Evolutionary conservation across 2,113 vertebrate species (phyloP), one percentile per base, ranked within the genome.

Genomic region (Alexandromys fortis): DNA sequence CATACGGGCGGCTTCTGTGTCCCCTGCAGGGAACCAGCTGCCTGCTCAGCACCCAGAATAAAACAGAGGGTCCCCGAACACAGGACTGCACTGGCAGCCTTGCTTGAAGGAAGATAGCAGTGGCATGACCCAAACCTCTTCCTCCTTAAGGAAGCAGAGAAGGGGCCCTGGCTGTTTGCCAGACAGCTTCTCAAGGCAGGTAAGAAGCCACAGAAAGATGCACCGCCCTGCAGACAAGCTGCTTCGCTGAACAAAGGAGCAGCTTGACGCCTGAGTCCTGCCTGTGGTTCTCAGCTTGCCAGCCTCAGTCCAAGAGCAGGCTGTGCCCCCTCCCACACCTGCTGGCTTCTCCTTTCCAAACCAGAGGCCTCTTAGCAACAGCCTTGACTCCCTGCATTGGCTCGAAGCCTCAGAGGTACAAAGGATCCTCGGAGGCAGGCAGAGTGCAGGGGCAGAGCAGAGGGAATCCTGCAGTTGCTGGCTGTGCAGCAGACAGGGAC

Each of bases 41-140:
- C 22, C 75, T 61, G 16, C 33, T 85, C 76, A 24, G 33, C 75
- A 10, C 2, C 2, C 12, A 81, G 45, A 49, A 67, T 3, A 14
- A 49, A 68, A 58, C 0, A 26, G 81, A 42, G 49, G 30, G 58
- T 61, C 12, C 12, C 21, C 1, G 0, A 6, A 1, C 3, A 33
- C 12, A 24, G 8, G 68, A 21, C 9, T 3, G 4, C 24, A 28
- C 19, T 75, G 70, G 45, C 90, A 92, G 38, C 13, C 55, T 47
- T 35, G 35, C 68, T 49, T 58, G 35, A 13, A 88, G 67, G 19
- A 55, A 68, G 45, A 47, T 0, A 12, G 0, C 5, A 2, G 79
- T 14, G 14, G 38, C 4, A 0, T 26, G 33, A 49, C 49, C 90
- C 33, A 45, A 86, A 26, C 45, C 58, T 16, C 26, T 81, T 90